A percentile compares a stretch with the other conserved stretches of the same genome.
Evolutionary conservation across 2,113 vertebrate genomes (phyloP).

Genomic region (Zonotrichia leucophrys): DNA sequence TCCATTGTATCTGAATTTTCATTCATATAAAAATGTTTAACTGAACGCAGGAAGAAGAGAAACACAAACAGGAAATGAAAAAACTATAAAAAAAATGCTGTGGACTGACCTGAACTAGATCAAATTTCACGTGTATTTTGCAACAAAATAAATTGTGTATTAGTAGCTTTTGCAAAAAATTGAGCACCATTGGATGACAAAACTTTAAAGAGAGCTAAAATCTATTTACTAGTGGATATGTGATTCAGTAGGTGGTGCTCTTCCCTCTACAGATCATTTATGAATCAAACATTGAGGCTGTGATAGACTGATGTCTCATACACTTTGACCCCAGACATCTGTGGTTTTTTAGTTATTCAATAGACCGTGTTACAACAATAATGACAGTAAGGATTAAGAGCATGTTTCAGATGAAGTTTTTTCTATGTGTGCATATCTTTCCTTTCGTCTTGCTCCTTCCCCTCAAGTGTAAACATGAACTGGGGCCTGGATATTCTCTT

Average conservation of each 20-base stretch:
- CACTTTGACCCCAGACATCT: not conserved
- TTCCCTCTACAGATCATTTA: not conserved
- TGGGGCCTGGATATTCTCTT: not conserved
- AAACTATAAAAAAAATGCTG: not conserved
- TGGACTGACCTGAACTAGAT: not conserved
- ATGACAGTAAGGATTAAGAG: not conserved
- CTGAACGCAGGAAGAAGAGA: not conserved
- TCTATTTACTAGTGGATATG: not conserved
- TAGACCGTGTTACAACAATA: not conserved
- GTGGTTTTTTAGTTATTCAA: not conserved
- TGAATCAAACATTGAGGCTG: not conserved
- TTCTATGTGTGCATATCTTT: fast-evolving
- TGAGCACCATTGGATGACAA: not conserved
- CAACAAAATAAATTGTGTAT: not conserved
- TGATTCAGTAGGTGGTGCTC: not conserved
- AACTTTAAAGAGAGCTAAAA: not conserved
- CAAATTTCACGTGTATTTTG: not conserved
- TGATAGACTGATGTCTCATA: not conserved
- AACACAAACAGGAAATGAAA: not conserved
- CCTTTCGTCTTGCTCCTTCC: not conserved
- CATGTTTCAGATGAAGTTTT: not conserved
- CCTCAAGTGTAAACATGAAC: not conserved
- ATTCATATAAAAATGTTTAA: not conserved
- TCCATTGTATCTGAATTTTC: not conserved
- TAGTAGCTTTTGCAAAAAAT: not conserved